Evolutionary conservation across 2,797 vertebrate species (phyloP), one percentile per base, ranked within the genome.

Genomic region (Crenichthys baileyi): DNA sequence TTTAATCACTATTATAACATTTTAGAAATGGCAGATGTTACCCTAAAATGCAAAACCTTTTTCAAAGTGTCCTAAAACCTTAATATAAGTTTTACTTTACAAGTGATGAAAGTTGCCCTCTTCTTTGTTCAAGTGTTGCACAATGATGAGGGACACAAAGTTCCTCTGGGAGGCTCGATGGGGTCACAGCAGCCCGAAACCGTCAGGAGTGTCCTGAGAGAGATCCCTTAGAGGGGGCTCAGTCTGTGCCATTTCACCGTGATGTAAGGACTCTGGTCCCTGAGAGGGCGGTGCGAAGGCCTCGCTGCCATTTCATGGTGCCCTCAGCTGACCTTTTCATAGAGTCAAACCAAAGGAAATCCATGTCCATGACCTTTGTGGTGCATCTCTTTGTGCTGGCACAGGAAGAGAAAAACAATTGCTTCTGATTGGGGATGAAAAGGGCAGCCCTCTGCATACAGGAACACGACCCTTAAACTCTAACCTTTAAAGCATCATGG

Each of bases 251-350:
- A 93, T 91, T 92, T 89, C 81, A 85, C 84, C 87, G 88, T 84
- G 88, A 91, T 90, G 88, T 84, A 73, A 90, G 89, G 85, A 86
- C 75, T 63, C 15, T 9, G 77, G 84, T 89, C 84, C 90, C 92
- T 76, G 81, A 60, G 92, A 80, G 90, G 78, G 29, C 48, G 8
- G 78, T 29, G 84, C 86, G 88, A 89, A 89, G 91, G 90, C 89
- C 87, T 90, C 80, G 24, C 89, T 94, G 94, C 93, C 93, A 94
- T 94, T 95, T 94, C 86, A 83, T 84, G 85, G 89, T 94, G 93
- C 92, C 93, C 93, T 90, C 88, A 71, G 89, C 89, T 94, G 94
- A 94, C 95, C 94, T 95, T 95, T 95, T 94, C 90, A 92, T 92
- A 83, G 92, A 94, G 93, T 95, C 91, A 92, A 91, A 93, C 87